A percentile compares a stretch with the other conserved stretches of the same genome.
phyloP scores from a whole-genome alignment of 2,888 invertebrate species.

The Sisyra terminalis region DNA sequence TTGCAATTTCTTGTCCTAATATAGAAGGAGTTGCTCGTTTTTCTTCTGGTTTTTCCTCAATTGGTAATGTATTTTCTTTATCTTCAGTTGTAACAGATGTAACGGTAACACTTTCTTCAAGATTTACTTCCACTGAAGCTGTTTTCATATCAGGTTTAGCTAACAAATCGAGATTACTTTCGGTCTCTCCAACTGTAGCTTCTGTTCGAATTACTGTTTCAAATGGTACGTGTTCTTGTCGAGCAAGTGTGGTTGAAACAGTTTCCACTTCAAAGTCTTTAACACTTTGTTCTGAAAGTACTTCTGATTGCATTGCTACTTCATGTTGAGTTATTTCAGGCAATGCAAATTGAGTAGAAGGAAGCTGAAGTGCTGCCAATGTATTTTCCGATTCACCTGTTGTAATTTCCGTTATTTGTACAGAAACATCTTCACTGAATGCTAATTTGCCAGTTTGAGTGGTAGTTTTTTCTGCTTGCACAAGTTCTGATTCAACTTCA shows the following conservation, averaged over 20 bases:
- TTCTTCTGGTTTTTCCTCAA: slow-evolving; percentile 19
- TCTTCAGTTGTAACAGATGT: slow-evolving; percentile 29
- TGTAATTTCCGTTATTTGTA: slow-evolving; percentile 28
- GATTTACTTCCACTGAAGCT: slow-evolving; percentile 18
- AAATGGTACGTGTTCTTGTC: slow-evolving; percentile 19
- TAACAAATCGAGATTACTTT: slow-evolving; percentile 14
- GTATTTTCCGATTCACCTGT: slow-evolving; percentile 27
- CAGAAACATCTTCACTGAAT: slow-evolving; percentile 25
- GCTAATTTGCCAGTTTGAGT: slow-evolving; percentile 24
- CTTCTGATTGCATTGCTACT: slow-evolving; percentile 24
- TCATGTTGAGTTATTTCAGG: slow-evolving; percentile 19
- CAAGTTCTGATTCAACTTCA: slow-evolving; percentile 27
- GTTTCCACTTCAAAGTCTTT: slow-evolving; percentile 15
- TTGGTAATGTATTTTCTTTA: slow-evolving; percentile 22
- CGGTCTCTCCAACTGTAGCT: slow-evolving; percentile 17
- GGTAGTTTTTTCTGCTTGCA: slow-evolving; percentile 22
- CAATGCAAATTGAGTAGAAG: slow-evolving; percentile 19
- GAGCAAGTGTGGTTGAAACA: slow-evolving; percentile 22
- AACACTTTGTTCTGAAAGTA: slow-evolving; percentile 18
- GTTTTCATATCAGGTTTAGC: slow-evolving; percentile 16
- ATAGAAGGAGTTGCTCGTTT: slow-evolving; percentile 18
- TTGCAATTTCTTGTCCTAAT: slow-evolving; percentile 25
- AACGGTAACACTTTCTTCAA: slow-evolving; percentile 24
- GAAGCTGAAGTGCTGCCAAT: slow-evolving; percentile 19
- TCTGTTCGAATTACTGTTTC: slow-evolving; percentile 23